These are phyloP conservation scores for Halcyon leucocephala DNA, from an alignment of 2,797 vertebrate genomes.

Conservation along the genomic window DNA sequence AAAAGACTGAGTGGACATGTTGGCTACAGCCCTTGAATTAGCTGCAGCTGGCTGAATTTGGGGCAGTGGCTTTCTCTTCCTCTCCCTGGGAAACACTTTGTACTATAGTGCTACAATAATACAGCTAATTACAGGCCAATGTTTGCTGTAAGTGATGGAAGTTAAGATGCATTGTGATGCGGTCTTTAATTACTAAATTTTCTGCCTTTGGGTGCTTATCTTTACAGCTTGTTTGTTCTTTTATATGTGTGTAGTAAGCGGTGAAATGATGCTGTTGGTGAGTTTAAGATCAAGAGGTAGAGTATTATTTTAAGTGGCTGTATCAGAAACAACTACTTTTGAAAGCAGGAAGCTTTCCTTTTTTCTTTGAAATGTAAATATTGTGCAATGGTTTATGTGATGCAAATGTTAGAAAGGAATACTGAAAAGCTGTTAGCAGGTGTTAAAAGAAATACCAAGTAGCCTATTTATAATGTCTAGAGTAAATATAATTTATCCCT, in stretches of 20 bases:
- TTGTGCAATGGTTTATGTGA: not conserved
- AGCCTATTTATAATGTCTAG: not conserved
- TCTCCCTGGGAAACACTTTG: not conserved
- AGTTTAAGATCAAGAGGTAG: not conserved
- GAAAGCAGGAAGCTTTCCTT: not conserved
- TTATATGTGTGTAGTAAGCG: not conserved
- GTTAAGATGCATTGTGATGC: not conserved
- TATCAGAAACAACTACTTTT: not conserved
- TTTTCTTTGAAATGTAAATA: constrained; percentile 36
- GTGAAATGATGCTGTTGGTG: not conserved
- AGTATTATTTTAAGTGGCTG: not conserved
- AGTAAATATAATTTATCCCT: not conserved
- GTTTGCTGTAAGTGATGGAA: not conserved
- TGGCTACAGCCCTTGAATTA: constrained; percentile 37
- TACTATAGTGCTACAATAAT: not conserved
- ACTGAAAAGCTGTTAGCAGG: constrained; percentile 4
- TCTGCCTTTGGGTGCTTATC: not conserved
- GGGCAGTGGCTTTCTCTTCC: not conserved
- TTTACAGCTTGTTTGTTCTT: not conserved
- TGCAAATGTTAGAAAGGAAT: not conserved
- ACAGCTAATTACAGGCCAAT: not conserved
- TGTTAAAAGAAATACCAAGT: not conserved
- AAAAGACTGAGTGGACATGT: constrained; percentile 33
- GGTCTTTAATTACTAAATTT: not conserved
- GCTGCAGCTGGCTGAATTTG: constrained; percentile 52